These are phyloP conservation scores for Sinocyclocheilus maitianheensis DNA, from an alignment of 2,113 vertebrate genomes.

Conservation along the genomic window DNA sequence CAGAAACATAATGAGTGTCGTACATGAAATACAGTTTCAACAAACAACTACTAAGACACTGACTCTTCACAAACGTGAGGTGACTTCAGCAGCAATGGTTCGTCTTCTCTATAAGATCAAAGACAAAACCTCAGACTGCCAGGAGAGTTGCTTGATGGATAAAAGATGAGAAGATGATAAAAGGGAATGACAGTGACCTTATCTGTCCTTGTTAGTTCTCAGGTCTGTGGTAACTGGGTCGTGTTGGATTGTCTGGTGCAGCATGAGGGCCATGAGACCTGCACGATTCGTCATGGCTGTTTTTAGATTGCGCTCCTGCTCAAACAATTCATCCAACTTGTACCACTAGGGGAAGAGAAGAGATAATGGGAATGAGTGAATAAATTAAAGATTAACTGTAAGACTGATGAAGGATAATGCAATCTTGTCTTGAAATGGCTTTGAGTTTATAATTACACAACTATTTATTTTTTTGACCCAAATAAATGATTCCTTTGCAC, in stretches of 20 bases:
- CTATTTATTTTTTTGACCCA: too few relatives aligned
- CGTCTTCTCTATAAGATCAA: constrained; percentile 6
- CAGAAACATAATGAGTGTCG: background rate
- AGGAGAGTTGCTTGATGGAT: background rate
- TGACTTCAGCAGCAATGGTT: background rate
- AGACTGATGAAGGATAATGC: background rate
- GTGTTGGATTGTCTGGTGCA: constrained; percentile 92
- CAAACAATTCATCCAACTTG: constrained; percentile 90
- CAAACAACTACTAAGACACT: background rate
- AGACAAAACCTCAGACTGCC: background rate
- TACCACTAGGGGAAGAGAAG: constrained; percentile 80
- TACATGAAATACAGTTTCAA: background rate
- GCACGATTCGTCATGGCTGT: constrained; percentile 91
- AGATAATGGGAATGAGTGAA: background rate
- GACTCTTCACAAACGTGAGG: background rate
- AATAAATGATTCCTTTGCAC: background rate
- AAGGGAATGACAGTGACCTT: constrained; percentile 46
- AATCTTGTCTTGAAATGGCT: background rate
- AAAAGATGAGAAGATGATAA: background rate
- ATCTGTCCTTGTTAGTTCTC: constrained; percentile 82
- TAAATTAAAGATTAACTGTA: background rate
- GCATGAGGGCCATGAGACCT: constrained; percentile 87
- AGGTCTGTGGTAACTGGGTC: constrained; percentile 88
- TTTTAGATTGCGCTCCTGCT: constrained; percentile 89
- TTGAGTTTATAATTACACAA: too few relatives aligned